phyloP scores from a whole-genome alignment of 2,797 vertebrate species.

The Enteromius unitaeniatus region DNA sequence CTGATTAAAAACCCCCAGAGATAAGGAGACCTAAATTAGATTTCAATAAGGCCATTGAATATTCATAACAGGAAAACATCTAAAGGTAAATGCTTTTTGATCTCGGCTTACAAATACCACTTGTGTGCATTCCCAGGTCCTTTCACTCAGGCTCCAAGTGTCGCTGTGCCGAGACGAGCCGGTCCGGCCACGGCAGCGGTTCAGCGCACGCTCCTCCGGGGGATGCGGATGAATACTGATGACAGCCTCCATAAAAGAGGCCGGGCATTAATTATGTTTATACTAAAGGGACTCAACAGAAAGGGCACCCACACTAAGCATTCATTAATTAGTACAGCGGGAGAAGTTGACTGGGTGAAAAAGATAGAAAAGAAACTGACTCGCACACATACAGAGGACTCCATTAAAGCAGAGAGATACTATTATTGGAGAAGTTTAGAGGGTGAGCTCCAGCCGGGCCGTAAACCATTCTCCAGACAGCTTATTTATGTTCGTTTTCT shows the following conservation, averaged over 20 bases:
- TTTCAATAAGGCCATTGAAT: slow-evolving; percentile 98
- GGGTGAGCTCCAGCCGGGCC: slow-evolving; percentile 70
- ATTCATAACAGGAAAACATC: slow-evolving; percentile 97
- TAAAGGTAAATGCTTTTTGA: slow-evolving; percentile 91
- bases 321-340: slow-evolving; percentile 84
- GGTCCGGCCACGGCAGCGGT: slow-evolving; percentile 71
- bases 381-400: slow-evolving; percentile 43
- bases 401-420: slow-evolving; percentile 67
- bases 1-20: slow-evolving; percentile 99
- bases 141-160: slow-evolving; percentile 76
- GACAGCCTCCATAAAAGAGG: slow-evolving; percentile 80
- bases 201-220: slow-evolving; percentile 69
- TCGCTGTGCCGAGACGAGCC: slow-evolving; percentile 68
- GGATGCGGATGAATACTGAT: slow-evolving; percentile 80
- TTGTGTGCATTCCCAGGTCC: slow-evolving; percentile 85
- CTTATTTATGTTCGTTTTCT: slow-evolving; percentile 76
- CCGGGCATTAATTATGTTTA: slow-evolving; percentile 84
- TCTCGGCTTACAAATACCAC: slow-evolving; percentile 85
- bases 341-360: slow-evolving; percentile 77
- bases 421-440: slow-evolving; percentile 73
- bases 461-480: slow-evolving; percentile 74
- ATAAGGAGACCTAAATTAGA: slow-evolving; percentile 96
- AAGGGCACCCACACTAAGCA: slow-evolving; percentile 84
- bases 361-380: slow-evolving; percentile 31
- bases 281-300: slow-evolving; percentile 85